Conservation (phyloP, 2,113 vertebrate species). For the Protobothrops flavoviridis region DNA sequence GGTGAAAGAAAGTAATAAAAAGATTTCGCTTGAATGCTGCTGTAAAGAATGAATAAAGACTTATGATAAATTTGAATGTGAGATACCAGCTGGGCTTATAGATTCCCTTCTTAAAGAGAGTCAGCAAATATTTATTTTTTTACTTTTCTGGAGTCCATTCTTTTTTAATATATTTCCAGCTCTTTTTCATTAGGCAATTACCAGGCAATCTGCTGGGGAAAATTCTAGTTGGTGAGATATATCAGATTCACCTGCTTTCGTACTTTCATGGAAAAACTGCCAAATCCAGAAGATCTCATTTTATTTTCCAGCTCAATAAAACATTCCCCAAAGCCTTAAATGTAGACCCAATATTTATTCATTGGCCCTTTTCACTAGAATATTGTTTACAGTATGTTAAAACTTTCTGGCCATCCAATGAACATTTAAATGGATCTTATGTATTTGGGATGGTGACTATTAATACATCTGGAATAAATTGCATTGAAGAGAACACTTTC, state of each 20-base stretch:
- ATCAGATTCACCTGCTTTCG: background rate
- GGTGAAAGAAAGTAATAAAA: slow-evolving; percentile 11
- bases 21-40: slow-evolving; percentile 8
- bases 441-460: background rate
- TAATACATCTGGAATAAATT: background rate
- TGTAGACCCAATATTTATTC: background rate
- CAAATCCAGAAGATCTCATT: background rate
- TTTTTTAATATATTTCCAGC: slow-evolving; percentile 6
- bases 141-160: background rate
- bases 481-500: background rate
- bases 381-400: background rate
- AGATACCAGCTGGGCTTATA: background rate
- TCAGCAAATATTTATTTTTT: background rate
- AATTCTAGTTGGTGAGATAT: slow-evolving; percentile 7
- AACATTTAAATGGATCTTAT: background rate
- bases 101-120: slow-evolving; percentile 4
- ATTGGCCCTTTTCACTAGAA: background rate
- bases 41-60: background rate
- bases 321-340: background rate
- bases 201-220: background rate
- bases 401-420: background rate
- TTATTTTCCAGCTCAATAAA: background rate
- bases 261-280: background rate
- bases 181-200: slow-evolving; percentile 10
- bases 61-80: background rate